Conservation (phyloP, 2,888 invertebrate genomes). For the Miltochrista miniata region DNA sequence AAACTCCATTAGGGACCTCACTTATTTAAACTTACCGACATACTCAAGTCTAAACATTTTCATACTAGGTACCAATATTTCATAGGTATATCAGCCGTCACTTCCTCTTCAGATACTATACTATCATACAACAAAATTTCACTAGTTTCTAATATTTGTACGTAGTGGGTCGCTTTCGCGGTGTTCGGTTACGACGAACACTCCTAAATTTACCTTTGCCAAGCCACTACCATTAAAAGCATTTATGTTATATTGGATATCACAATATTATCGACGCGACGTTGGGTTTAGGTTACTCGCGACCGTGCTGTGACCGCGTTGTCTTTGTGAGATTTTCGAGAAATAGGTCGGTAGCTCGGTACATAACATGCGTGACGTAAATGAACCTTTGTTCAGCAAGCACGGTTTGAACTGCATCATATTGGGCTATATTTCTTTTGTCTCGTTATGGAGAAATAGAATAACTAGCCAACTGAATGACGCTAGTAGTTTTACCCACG, state of each 20-base stretch:
- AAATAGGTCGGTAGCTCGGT: no score
- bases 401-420: no score
- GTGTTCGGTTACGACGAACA: conserved; percentile 72
- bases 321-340: conserved; percentile 26
- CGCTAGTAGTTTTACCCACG: no score
- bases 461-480: no score
- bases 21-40: no score
- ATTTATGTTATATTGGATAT: conserved; percentile 78
- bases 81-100: not conserved
- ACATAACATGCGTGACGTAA: no score
- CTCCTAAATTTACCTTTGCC: conserved; percentile 81
- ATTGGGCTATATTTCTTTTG: no score
- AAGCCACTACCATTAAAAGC: conserved; percentile 79
- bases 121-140: not conserved
- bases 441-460: no score
- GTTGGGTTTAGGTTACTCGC: conserved; percentile 49
- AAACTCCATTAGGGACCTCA: no score
- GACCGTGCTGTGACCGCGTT: conserved; percentile 32
- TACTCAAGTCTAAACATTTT: no score
- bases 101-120: not conserved
- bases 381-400: no score
- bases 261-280: conserved; percentile 63
- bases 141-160: conserved; percentile 48
- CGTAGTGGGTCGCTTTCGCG: conserved; percentile 63
- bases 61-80: no score